Evolutionary conservation across 2,888 invertebrate genomes (phyloP).

Genomic region (Spicauda simplicius): DNA sequence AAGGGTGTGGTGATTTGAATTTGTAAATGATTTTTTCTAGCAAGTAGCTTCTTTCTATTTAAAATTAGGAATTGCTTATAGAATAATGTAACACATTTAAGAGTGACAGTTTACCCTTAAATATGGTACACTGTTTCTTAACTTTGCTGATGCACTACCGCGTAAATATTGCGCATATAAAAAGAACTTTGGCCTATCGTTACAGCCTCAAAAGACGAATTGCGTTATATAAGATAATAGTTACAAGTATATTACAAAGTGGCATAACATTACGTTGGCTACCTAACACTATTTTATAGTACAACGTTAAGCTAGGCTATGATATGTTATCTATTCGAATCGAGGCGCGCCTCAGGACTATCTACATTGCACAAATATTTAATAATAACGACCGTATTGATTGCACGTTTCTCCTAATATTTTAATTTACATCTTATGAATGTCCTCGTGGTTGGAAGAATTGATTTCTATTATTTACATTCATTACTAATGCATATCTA

Average conservation of each 20-base stretch:
- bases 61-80: no score
- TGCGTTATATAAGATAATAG: background rate
- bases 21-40: no score
- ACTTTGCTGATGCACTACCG: no score
- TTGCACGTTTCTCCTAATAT: slow-evolving; percentile 16
- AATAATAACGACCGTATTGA: slow-evolving; percentile 8
- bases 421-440: slow-evolving; percentile 6
- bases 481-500: background rate
- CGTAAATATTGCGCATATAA: no score
- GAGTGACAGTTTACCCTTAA: no score
- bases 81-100: no score
- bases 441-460: background rate
- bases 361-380: slow-evolving; percentile 49
- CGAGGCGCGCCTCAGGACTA: slow-evolving; percentile 41
- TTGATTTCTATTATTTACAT: no score
- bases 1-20: no score
- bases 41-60: no score
- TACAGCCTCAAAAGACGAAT: no score
- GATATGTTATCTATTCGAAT: slow-evolving; percentile 75
- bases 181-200: no score
- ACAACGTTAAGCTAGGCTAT: slow-evolving; percentile 50
- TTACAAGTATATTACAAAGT: slow-evolving; percentile 37
- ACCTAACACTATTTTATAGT: slow-evolving; percentile 38
- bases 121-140: no score
- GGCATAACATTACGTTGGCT: slow-evolving; percentile 38